Conservation (phyloP, 2,888 invertebrate species). For the Limulus polyphemus region DNA sequence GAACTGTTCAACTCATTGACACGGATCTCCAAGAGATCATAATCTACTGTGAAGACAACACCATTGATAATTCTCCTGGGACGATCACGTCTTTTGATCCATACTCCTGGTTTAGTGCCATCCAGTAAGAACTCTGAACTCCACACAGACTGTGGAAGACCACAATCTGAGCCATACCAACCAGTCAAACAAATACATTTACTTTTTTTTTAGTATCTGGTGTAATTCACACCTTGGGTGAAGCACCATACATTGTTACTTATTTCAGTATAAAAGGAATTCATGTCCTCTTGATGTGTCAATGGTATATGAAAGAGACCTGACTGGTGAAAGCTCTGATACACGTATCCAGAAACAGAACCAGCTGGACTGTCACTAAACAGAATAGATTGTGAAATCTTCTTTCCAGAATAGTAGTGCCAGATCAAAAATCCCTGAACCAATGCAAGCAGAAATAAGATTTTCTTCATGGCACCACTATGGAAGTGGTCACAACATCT, state of each 20-base stretch:
- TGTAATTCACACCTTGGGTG: constrained; percentile 2
- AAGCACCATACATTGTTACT: constrained; percentile 13
- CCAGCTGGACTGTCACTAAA: too few species aligned
- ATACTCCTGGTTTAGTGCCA: constrained; percentile 8
- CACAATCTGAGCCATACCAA: constrained; percentile 22
- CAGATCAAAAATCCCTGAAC: too few species aligned
- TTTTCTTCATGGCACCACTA: too few species aligned
- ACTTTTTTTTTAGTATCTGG: constrained; percentile 3
- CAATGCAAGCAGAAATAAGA: too few species aligned
- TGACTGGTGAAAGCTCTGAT: too few species aligned
- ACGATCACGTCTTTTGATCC: constrained; percentile 13
- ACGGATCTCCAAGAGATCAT: constrained; percentile 14
- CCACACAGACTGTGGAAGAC: constrained; percentile 20
- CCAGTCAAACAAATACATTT: constrained; percentile 12
- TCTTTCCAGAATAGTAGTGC: too few species aligned
- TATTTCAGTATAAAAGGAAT: constrained; percentile 13
- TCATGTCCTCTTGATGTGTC: constrained; percentile 12
- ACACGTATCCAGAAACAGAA: too few species aligned
- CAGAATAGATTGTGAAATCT: too few species aligned
- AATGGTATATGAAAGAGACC: constrained; percentile 14
- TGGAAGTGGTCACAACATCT: too few species aligned
- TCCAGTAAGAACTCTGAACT: constrained; percentile 14
- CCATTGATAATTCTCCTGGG: constrained; percentile 16
- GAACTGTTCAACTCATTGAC: constrained; percentile 6
- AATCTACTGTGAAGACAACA: constrained; percentile 10